Evolutionary conservation across 2,797 vertebrate genomes (phyloP), one percentile per base, ranked within the genome.

Genomic region (Ataeniobius toweri): DNA sequence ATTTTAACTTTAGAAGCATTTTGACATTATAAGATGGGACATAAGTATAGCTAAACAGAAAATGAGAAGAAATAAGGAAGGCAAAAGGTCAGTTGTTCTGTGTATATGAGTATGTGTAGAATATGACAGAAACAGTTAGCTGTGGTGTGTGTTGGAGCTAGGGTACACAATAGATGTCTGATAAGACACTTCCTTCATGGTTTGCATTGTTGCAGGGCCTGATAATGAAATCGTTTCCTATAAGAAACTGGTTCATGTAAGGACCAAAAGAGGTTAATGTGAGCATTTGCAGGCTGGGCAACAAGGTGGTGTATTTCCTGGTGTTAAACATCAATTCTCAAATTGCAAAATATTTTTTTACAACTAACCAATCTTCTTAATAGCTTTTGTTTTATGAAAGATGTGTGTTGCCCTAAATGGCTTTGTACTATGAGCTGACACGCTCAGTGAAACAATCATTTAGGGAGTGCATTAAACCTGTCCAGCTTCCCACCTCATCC

Each of bases 231-330:
- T 89, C 69, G 84, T 88, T 86, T 80, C 75, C 24, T 75, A 53
- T 79, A 80, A 92, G 85, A 83, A 86, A 91, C 87, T 76, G 82
- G 77, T 87, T 82, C 24, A 83, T 67, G 61, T 70, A 81, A 84
- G 80, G 73, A 89, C 88, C 85, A 88, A 63, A 14, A 65, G 77
- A 92, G 87, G 91, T 91, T 91, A 92, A 89, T 90, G 81, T 78
- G 76, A 80, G 75, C 44, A 1, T 84, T 85, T 81, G 53, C 77
- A 44, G 75, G 59, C 79, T 76, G 59, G 74, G 81, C 53, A 74
- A 74, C 67, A 13, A 55, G 1, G 41, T 20, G 28, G 26, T 6
- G 28, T 20, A 53, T 77, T 71, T 31, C 73, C 72, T 0, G 18
- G 36, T 56, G 71, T 68, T 55, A 79, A 75, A 63, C 86, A 85